Percentiles rank a stretch among this genome's conserved stretches.
phyloP scores from a whole-genome alignment of 2,797 vertebrate genomes.

The Girardinus metallicus region DNA sequence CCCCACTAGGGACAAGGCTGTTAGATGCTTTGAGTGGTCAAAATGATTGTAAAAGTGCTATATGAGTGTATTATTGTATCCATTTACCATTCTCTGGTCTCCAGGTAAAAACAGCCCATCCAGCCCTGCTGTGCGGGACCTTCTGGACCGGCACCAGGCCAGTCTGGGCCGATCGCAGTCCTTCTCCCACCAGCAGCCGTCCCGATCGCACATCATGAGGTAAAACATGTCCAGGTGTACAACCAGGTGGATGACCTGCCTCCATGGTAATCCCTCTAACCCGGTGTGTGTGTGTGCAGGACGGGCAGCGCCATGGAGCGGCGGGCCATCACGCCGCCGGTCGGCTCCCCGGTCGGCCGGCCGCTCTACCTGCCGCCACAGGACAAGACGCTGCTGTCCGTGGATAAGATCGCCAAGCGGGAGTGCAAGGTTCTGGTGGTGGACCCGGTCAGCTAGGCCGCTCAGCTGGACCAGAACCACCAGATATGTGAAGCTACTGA shows the following conservation, averaged over 20 bases:
- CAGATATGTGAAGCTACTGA: conserved; percentile 11
- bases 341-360: conserved; percentile 89
- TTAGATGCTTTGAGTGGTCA: too few species aligned
- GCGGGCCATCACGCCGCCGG: conserved; percentile 91
- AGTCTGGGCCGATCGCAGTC: conserved; percentile 93
- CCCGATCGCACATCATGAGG: conserved; percentile 93
- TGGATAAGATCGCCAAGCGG: conserved; percentile 96
- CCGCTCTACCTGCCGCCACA: conserved; percentile 90
- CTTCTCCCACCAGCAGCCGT: conserved; percentile 94
- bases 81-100: neutral
- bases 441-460: conserved; percentile 74
- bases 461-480: neutral
- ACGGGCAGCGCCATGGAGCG: conserved; percentile 96
- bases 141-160: conserved; percentile 84
- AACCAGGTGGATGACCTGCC: neutral
- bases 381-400: conserved; percentile 85
- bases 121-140: conserved; percentile 89
- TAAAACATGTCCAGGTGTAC: conserved; percentile 38
- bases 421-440: conserved; percentile 94
- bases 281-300: conserved; percentile 67
- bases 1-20: too few species aligned
- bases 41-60: too few species aligned
- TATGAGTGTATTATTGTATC: too few species aligned
- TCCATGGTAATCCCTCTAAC: neutral
- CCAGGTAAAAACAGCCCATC: conserved; percentile 88